Evolutionary conservation across 1,140 invertebrate genomes (phyloP), one percentile per base, ranked within the genome.

Genomic region (Diploscapter pachys): DNA sequence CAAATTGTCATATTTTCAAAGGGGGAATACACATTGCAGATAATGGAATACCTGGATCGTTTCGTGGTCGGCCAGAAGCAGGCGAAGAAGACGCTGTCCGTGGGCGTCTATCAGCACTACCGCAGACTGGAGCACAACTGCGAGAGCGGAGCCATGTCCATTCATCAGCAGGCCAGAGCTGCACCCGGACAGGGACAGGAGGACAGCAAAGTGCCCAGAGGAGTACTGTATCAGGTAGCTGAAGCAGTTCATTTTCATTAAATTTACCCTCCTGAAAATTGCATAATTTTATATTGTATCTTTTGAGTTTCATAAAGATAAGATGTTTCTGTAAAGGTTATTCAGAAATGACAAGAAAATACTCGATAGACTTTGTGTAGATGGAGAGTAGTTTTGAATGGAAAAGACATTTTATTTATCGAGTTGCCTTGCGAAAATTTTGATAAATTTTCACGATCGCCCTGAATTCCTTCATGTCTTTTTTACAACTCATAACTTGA

Each of bases 21-120:
- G 11, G 49, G 11, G 49, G 9, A 53, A 49, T 62, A 31, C 31
- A n/a, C 31, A 31, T 87, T 86, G 75, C 80, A 74, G 55, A 74
- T 74, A 6, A 67, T 74, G 87, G 92, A 95, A 81, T 98, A 93
- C 87, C 87, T 99, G 56, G 93, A 98, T 86, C 93, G 92, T 83
- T 94, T 94, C 88, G 95, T 99, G n/a, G 91, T 99, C n/a, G 96
- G 96, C 9, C 96, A 99, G 88, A 92, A 97, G 79, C 90, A 92
- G 87, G 96, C 96, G 0, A 99, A 99, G 86, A 98, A 97, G 88
- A 95, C 98, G n/a, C 88, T 99, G 5, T 92, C 95, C 52, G 96
- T 99, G 4, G 96, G 96, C 50, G 95, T 99, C 2, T 99, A 99
- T 87, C 98, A 98, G 88, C 97, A 99, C 86, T 99, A 98, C n/a